Conservation (phyloP, 2,888 invertebrate genomes). For the Thera britannica region DNA sequence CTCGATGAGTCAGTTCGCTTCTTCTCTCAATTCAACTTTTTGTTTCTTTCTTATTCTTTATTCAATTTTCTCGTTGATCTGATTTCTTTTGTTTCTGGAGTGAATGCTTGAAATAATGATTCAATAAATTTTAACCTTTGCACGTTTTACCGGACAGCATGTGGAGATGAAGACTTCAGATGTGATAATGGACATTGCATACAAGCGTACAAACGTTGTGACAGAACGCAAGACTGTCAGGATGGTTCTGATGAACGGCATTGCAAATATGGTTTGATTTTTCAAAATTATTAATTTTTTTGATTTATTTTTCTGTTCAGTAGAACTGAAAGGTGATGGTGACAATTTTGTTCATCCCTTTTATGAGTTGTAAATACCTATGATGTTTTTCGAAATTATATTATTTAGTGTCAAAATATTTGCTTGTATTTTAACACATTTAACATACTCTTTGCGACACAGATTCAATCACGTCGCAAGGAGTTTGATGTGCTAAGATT, state of each 20-base stretch:
- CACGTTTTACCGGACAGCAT: constrained; percentile 83
- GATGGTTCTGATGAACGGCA: constrained; percentile 85
- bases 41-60: constrained; percentile 24
- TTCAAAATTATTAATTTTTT: constrained; percentile 50
- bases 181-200: constrained; percentile 88
- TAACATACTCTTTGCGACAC: constrained; percentile 4
- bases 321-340: constrained; percentile 16
- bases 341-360: constrained; percentile 2
- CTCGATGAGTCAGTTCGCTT: constrained; percentile 15
- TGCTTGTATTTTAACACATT: background rate
- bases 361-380: constrained; percentile 5
- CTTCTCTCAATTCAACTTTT: constrained; percentile 16
- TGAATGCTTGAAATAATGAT: constrained; percentile 26
- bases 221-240: constrained; percentile 84
- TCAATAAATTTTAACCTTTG: constrained; percentile 34
- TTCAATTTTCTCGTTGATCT: constrained; percentile 21
- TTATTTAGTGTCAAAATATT: background rate
- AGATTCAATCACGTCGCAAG: background rate
- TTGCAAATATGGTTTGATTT: constrained; percentile 81
- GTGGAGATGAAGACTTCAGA: constrained; percentile 83
- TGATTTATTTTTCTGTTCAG: constrained; percentile 3
- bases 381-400: constrained; percentile 1
- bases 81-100: constrained; percentile 26
- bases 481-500: constrained; percentile 5
- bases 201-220: constrained; percentile 80